These are phyloP conservation scores for Macrophya alboannulata DNA, from an alignment of 2,888 invertebrate genomes.

Conservation along the genomic window DNA sequence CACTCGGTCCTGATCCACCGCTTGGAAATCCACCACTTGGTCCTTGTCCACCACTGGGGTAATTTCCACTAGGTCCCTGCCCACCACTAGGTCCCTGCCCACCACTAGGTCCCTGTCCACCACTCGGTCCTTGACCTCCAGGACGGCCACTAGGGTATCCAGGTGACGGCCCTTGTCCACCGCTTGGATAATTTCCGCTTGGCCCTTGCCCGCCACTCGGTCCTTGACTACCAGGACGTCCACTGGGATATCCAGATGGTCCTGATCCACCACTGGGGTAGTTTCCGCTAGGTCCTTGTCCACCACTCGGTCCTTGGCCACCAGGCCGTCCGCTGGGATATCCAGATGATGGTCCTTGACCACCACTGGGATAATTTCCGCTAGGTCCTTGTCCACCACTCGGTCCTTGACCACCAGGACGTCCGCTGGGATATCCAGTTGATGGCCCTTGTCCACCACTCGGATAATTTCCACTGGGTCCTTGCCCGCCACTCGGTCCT, in stretches of 20 bases:
- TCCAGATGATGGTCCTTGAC: constrained; percentile 58
- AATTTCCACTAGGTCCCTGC: constrained; percentile 58
- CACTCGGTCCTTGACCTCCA: constrained; percentile 60
- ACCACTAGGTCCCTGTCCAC: constrained; percentile 62
- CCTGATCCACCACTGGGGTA: constrained; percentile 64
- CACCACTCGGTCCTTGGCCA: constrained; percentile 60
- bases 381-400: constrained; percentile 61
- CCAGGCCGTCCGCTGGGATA: constrained; percentile 58
- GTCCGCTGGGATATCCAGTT: constrained; percentile 57
- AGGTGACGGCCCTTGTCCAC: constrained; percentile 63
- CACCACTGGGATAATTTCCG: constrained; percentile 61
- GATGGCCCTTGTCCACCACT: constrained; percentile 64
- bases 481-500: constrained; percentile 57
- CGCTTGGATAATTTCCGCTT: constrained; percentile 61
- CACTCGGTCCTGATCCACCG: constrained; percentile 62
- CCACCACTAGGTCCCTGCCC: constrained; percentile 63
- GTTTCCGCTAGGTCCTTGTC: constrained; percentile 71
- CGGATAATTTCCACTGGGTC: constrained; percentile 60
- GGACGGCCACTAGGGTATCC: constrained; percentile 62
- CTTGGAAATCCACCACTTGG: constrained; percentile 62
- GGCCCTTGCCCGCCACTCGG: constrained; percentile 61
- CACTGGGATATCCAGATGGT: constrained; percentile 64
- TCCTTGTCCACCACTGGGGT: constrained; percentile 62
- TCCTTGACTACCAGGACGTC: constrained; percentile 62
- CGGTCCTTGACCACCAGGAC: constrained; percentile 61